Conservation (phyloP, 2,113 vertebrate species). For the Gnathonemus longibarbis region DNA sequence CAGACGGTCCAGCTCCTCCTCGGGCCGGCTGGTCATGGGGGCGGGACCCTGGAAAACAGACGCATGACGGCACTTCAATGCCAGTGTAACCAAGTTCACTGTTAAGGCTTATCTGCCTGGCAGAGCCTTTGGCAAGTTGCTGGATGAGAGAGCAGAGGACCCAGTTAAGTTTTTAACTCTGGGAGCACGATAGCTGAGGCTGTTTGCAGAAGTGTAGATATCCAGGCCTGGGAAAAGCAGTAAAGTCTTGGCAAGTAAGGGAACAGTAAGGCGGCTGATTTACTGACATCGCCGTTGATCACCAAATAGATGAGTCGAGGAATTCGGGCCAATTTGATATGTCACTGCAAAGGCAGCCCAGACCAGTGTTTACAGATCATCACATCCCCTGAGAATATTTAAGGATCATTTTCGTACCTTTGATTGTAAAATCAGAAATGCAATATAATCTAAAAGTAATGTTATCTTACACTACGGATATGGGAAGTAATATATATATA, state of each 20-base stretch:
- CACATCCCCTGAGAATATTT: not conserved
- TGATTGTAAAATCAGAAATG: not conserved
- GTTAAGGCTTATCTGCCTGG: not conserved
- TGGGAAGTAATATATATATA: not conserved
- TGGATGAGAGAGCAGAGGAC: not conserved
- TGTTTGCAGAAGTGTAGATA: no score
- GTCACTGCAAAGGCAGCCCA: not conserved
- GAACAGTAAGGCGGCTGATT: not conserved
- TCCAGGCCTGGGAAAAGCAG: not conserved
- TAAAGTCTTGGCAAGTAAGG: not conserved
- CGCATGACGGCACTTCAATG: not conserved
- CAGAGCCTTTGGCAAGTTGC: not conserved
- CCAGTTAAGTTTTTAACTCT: not conserved
- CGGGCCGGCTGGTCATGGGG: conserved; percentile 69
- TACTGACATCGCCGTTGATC: not conserved
- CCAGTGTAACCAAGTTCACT: not conserved
- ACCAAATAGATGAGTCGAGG: not conserved
- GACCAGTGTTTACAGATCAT: not conserved
- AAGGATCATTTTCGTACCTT: not conserved
- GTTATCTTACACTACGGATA: not conserved
- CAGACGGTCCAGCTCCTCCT: conserved; percentile 91
- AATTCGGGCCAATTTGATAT: not conserved
- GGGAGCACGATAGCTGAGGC: not conserved
- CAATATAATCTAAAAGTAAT: not conserved
- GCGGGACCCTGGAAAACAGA: conserved; percentile 45